Conservation (phyloP, 2,888 invertebrate genomes). For the Agrotis puta region DNA sequence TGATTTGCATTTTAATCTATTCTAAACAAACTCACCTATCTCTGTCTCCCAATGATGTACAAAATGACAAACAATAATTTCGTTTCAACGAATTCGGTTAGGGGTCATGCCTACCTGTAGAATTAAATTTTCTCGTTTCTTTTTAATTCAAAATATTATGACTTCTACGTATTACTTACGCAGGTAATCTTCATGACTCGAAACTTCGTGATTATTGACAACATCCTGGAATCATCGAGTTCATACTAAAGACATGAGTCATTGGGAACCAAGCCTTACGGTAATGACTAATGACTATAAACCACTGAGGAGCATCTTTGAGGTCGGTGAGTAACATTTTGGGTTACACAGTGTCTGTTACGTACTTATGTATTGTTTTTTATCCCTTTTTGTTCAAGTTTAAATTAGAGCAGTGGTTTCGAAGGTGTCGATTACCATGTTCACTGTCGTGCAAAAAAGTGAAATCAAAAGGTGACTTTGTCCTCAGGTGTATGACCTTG, state of each 20-base stretch:
- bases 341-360: conserved; percentile 1
- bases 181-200: conserved; percentile 43
- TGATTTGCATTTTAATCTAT: neutral
- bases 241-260: conserved; percentile 71
- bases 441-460: neutral
- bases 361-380: neutral
- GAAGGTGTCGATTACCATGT: neutral
- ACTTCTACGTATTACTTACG: conserved; percentile 29
- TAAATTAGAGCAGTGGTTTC: neutral
- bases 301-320: conserved; percentile 21
- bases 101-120: neutral
- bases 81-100: neutral
- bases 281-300: conserved; percentile 54
- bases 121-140: conserved; percentile 6
- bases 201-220: conserved; percentile 65
- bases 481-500: neutral
- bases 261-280: conserved; percentile 63
- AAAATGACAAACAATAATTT: conserved; percentile 13
- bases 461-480: neutral
- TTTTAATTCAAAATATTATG: conserved; percentile 11
- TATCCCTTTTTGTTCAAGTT: neutral
- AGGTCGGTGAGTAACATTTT: conserved; percentile 43
- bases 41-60: neutral
- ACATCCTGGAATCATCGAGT: conserved; percentile 66
- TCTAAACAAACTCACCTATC: neutral